Evolutionary conservation across 2,888 invertebrate species (phyloP).

Genomic region (Chymomyza fuscimana): DNA sequence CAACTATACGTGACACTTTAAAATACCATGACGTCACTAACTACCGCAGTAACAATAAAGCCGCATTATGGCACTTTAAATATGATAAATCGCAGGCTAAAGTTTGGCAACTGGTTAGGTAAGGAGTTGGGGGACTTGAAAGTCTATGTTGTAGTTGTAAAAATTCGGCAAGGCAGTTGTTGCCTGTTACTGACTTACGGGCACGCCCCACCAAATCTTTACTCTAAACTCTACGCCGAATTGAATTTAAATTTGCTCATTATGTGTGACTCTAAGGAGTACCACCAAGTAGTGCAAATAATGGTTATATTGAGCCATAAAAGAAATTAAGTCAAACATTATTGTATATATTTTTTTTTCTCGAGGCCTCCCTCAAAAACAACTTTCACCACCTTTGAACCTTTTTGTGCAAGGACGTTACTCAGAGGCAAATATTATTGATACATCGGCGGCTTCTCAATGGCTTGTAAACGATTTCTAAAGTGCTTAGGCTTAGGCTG

Average conservation of each 20-base stretch:
- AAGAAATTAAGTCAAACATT: slow-evolving; percentile 74
- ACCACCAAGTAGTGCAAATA: slow-evolving; percentile 67
- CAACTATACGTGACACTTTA: not conserved
- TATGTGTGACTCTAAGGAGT: slow-evolving; percentile 42
- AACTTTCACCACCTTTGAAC: slow-evolving; percentile 67
- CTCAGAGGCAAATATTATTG: slow-evolving; percentile 63
- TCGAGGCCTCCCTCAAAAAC: slow-evolving; percentile 21
- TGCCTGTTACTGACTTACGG: slow-evolving; percentile 52
- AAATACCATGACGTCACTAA: slow-evolving; percentile 3
- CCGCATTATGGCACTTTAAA: slow-evolving; percentile 74
- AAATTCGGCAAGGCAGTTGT: slow-evolving; percentile 54
- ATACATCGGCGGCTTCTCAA: slow-evolving; percentile 70
- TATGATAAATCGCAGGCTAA: slow-evolving; percentile 77
- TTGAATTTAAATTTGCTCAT: slow-evolving; percentile 79
- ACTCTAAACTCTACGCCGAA: slow-evolving; percentile 42
- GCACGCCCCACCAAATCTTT: slow-evolving; percentile 26
- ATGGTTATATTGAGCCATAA: slow-evolving; percentile 71
- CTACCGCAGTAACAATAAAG: slow-evolving; percentile 10
- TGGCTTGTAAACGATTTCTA: slow-evolving; percentile 62
- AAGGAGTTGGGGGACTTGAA: not conserved
- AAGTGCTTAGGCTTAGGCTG: not conserved
- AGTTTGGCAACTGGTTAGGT: slow-evolving; percentile 46
- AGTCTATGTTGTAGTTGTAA: slow-evolving; percentile 20
- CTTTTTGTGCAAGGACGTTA: slow-evolving; percentile 14
- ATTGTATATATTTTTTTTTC: slow-evolving; percentile 18